Percentiles rank a stretch among this genome's conserved stretches.
Conservation (phyloP, 2,113 vertebrate genomes). For the Cryptotis parvus region DNA sequence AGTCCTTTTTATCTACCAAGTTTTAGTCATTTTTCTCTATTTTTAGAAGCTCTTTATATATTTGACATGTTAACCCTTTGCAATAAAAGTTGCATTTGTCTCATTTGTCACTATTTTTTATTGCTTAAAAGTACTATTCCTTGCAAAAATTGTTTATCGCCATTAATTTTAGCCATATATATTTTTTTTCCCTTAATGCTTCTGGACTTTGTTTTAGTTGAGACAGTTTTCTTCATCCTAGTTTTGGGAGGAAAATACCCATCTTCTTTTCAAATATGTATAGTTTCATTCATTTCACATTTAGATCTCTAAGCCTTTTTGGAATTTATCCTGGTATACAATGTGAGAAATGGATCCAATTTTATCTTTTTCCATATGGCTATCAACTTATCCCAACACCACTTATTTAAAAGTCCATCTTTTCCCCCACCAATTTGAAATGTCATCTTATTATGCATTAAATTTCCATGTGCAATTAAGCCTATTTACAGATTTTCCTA, state of each 20-base stretch:
- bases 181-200: constrained; percentile 31
- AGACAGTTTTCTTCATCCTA: constrained; percentile 37
- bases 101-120: constrained; percentile 14
- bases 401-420: constrained; percentile 77
- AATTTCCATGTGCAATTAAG: constrained; percentile 67
- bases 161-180: constrained; percentile 9
- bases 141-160: constrained; percentile 1
- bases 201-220: constrained; percentile 44
- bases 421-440: constrained; percentile 70
- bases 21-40: constrained; percentile 64
- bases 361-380: constrained; percentile 82
- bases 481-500: constrained; percentile 58
- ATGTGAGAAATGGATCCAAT: constrained; percentile 78
- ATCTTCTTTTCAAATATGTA: constrained; percentile 63
- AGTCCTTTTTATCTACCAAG: constrained; percentile 69
- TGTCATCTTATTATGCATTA: constrained; percentile 71
- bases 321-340: constrained; percentile 76
- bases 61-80: constrained; percentile 56
- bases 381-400: constrained; percentile 75
- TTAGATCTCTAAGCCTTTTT: constrained; percentile 71
- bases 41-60: constrained; percentile 74
- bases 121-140: neutral
- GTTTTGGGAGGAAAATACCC: constrained; percentile 60
- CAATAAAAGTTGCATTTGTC: neutral
- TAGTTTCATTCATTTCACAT: constrained; percentile 77